These are phyloP conservation scores for Hepsetus odoe DNA, from an alignment of 2,113 vertebrate species.

Conservation along the genomic window DNA sequence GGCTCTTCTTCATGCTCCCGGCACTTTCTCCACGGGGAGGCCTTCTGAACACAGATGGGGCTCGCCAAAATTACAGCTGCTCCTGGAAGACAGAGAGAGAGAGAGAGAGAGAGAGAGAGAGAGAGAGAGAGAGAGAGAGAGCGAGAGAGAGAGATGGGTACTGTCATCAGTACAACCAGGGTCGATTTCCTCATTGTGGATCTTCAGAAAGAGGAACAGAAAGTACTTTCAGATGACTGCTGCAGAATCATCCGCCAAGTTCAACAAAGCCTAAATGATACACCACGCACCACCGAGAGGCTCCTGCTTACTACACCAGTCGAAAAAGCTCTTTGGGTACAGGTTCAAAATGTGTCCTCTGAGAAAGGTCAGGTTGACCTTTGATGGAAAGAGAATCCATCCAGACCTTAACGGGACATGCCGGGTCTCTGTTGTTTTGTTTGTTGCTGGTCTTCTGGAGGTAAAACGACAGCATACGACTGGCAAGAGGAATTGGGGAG, in stretches of 20 bases:
- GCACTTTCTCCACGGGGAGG: not conserved
- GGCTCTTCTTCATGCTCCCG: constrained; percentile 57
- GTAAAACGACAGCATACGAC: not conserved
- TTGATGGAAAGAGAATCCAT: constrained; percentile 1
- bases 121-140: too few species aligned
- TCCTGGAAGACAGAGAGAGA: too few species aligned
- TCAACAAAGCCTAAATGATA: not conserved
- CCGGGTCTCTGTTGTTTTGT: not conserved
- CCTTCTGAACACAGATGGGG: constrained; percentile 1
- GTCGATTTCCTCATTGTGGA: not conserved
- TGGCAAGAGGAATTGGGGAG: not conserved
- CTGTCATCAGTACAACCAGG: not conserved
- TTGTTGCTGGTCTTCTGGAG: not conserved
- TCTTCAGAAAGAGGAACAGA: not conserved
- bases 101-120: too few species aligned
- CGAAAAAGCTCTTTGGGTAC: not conserved
- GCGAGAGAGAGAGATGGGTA: not conserved
- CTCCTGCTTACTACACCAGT: not conserved
- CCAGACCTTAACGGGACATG: not conserved
- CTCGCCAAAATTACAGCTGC: not conserved
- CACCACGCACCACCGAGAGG: not conserved
- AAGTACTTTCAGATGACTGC: too few species aligned
- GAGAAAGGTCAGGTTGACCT: constrained; percentile 37
- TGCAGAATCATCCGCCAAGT: too few species aligned
- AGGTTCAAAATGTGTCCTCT: not conserved